Base-by-base conservation (phyloP, 2,113 vertebrate genomes). In the Cettia cetti region DNA sequence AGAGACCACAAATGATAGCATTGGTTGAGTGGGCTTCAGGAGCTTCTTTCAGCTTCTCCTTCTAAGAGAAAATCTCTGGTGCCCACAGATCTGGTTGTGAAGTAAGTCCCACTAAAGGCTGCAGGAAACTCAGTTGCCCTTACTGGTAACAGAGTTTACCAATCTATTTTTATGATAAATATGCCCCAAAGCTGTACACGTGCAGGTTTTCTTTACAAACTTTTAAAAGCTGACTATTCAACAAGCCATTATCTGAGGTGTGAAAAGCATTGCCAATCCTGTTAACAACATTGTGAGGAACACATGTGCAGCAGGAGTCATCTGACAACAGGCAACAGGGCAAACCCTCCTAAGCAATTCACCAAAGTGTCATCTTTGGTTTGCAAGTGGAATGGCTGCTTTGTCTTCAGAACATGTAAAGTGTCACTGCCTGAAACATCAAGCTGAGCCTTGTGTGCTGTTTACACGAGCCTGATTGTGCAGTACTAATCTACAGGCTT, bases 401-500 rank as follows among this genome's bases (percentile, higher is more conserved):
- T 97, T 96, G 94, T 95, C 85, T 93, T 66, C 74, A 52, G 88
- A 72, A 91, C 63, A 0, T 96, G 96, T 85, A 27, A 81, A 88
- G 82, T 96, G 95, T 93, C 95, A 83, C 49, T 47, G 96, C 45
- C 81, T 71, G 91, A 81, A 76, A 45, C 54, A 44, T 71, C 95
- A 81, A 42, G 82, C 90, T 95, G 95, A 59, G 90, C 80, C 88
- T 65, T 78, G 94, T 50, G 37, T 69, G 89, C 69, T 0, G 1
- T 86, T 91, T 71, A 35, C 92, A 65, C 5, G 37, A 86, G 91
- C 56, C 93, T 63, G 90, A 79, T 89, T 89, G 95, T 93, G 90
- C 90, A 49, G 53, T 26, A 30, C 89, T 96, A 96, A 96, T 95
- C 95, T 94, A 77, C 87, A 63, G 53, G 40, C 72, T 95, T 90